Conservation (phyloP, 1,140 invertebrate species). For the Drosophila ercepeae region DNA sequence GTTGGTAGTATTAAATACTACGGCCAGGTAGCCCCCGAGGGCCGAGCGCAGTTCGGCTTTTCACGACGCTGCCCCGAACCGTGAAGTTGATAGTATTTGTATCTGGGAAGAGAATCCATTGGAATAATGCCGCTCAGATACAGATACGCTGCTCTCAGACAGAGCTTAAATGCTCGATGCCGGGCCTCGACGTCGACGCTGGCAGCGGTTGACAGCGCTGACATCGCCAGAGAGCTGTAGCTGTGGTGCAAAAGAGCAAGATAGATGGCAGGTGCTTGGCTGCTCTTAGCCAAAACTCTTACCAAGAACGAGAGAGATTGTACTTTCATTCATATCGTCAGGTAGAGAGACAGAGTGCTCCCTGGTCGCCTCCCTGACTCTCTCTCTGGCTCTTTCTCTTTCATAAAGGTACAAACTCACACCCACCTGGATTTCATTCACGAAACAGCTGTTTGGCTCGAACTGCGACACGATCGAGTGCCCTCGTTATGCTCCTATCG, state of each 20-base stretch:
- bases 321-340: conserved; percentile 69
- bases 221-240: conserved; percentile 21
- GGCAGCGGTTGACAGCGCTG: conserved; percentile 24
- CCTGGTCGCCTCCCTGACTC: conserved; percentile 4
- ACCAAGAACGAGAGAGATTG: conserved; percentile 35
- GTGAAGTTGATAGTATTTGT: background rate
- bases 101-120: conserved; percentile 22
- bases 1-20: background rate
- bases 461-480: conserved; percentile 78
- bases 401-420: conserved; percentile 18
- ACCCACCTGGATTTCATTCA: conserved; percentile 78
- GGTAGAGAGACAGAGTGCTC: conserved; percentile 15
- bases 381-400: background rate
- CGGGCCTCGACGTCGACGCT: conserved; percentile 17
- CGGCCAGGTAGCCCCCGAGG: background rate
- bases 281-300: conserved; percentile 52
- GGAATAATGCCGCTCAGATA: too few species aligned
- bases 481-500: conserved; percentile 68
- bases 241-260: conserved; percentile 59
- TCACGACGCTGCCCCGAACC: background rate
- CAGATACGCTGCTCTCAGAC: too few species aligned
- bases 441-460: conserved; percentile 76
- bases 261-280: conserved; percentile 67
- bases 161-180: conserved; percentile 67
- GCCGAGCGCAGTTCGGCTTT: background rate